Evolutionary conservation across 2,797 vertebrate species (phyloP), one percentile per base, ranked within the genome.

Genomic region (Lepilemur ruficaudatus): DNA sequence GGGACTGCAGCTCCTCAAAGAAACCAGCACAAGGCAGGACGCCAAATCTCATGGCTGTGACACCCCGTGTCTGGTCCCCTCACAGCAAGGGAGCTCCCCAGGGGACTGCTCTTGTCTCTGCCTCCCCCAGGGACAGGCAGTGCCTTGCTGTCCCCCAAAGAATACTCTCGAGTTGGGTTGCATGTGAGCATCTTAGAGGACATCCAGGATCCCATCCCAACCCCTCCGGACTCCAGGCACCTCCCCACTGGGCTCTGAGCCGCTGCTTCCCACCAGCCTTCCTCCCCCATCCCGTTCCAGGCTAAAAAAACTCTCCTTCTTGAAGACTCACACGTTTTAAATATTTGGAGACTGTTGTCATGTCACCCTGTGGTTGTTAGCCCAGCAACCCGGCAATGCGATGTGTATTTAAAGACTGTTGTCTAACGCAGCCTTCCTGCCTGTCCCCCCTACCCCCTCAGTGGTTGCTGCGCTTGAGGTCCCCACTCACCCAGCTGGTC

Each of bases 301-400:
- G 72, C 81, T 76, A 12, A 69, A 92, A 61, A 23, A 17, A 3
- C 0, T 28, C 79, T 86, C 14, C 50, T 92, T 89, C 79, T 73
- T 5, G 41, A 90, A 46, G 57, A 94, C 89, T 80, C 67, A 48
- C 67, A 79, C 9, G 0, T 72, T 85, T 90, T 59, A 67, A 84
- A 35, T 88, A 73, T 92, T 85, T 88, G 73, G 84, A 93, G 78
- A 35, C 59, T 50, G 38, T 61, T 79, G 23, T 91, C 46, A 4
- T 9, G 35, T 89, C 55, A 69, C 84, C 35, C 70, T 30, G 38
- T 14, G 52, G 89, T 32, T 61, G 52, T 67, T 32, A 75, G 85
- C 55, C 80, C 32, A 46, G 85, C 63, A 18, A 43, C 50, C 67
- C 18, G 75, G 72, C 38, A 18, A 6, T 13, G 78, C n/a, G 10